Base-by-base conservation (phyloP, 1,140 invertebrate genomes). In the Bradynema listronoti region DNA sequence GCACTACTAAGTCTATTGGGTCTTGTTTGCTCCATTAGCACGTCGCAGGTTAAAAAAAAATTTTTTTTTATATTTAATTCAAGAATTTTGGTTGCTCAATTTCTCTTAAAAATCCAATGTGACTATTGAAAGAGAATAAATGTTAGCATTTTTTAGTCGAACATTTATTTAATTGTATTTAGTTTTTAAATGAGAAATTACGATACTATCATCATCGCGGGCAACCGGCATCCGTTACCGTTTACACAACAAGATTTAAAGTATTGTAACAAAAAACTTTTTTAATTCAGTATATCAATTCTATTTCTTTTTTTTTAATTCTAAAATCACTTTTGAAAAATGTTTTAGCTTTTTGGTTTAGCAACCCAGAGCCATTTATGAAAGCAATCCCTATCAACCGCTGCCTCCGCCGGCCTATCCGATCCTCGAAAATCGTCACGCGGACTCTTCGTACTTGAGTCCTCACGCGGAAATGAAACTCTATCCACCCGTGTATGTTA, bases 341-440 rank as follows among this genome's bases (percentile, higher is more conserved):
- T 11, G 36, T 22, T 42, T 58, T 59, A 6, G 2, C 16, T 27
- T 42, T 36, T 46, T 16, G 11, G 55, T 74, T 47, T 45, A 78
- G 73, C 61, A 78, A 39, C 73, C 74, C 27, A 42, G 66, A 25
- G 69, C 72, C 22, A 47, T 72, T 2, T 76, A 73, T 51, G 76
- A 78, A 51, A 69, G 61, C 14, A 60, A 72, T 60, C 74, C 74
- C 7, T 77, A 77, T 54, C 74, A 78, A 45, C 74, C 74, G 24
- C 50, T 77, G 11, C 76, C 74, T 41, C 74, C 74, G 2, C 74
- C 75, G 5, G 75, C 73, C 3, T 66, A 76, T 57, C 73, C 75
- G 11, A 66, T 77, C 14, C 50, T 78, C 1, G 65, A 73, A 36
- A 77, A 77, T 42, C 55, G 46, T 36, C 66, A 77, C 56, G 76